Conservation (phyloP, 2,888 invertebrate species). For the Drosophila atripex region DNA sequence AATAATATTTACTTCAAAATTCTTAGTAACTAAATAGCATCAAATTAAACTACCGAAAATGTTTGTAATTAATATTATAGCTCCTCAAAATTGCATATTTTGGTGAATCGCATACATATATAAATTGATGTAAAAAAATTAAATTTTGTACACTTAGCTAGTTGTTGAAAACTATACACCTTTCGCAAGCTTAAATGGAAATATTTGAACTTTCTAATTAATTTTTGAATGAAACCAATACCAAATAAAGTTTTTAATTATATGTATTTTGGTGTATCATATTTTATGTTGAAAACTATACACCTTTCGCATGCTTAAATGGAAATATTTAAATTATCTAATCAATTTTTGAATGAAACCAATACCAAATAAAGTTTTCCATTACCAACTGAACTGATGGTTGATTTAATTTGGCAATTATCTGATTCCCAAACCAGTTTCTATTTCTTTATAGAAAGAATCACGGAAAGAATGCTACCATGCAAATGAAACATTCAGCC, state of each 20-base stretch:
- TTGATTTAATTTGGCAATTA: slow-evolving; percentile 15
- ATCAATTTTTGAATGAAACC: not conserved
- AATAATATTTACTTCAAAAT: slow-evolving; percentile 1
- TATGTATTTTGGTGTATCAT: too few relatives aligned
- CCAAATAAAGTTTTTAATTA: slow-evolving; percentile 32
- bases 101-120: too few relatives aligned
- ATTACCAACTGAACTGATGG: slow-evolving; percentile 10
- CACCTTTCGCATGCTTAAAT: too few relatives aligned
- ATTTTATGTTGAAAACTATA: too few relatives aligned
- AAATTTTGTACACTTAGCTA: too few relatives aligned
- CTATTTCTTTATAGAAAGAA: slow-evolving; percentile 46
- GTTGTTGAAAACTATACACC: too few relatives aligned
- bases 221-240: not conserved
- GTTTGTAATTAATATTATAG: not conserved
- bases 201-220: not conserved
- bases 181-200: too few relatives aligned
- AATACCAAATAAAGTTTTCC: slow-evolving; percentile 25
- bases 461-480: slow-evolving; percentile 22
- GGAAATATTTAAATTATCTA: too few relatives aligned
- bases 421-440: not conserved
- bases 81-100: not conserved
- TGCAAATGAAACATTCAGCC: slow-evolving; percentile 45
- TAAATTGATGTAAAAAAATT: too few relatives aligned
- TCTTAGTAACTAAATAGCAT: not conserved
- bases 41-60: not conserved